phyloP scores from a whole-genome alignment of 2,113 vertebrate species.

The Pteronura brasiliensis region DNA sequence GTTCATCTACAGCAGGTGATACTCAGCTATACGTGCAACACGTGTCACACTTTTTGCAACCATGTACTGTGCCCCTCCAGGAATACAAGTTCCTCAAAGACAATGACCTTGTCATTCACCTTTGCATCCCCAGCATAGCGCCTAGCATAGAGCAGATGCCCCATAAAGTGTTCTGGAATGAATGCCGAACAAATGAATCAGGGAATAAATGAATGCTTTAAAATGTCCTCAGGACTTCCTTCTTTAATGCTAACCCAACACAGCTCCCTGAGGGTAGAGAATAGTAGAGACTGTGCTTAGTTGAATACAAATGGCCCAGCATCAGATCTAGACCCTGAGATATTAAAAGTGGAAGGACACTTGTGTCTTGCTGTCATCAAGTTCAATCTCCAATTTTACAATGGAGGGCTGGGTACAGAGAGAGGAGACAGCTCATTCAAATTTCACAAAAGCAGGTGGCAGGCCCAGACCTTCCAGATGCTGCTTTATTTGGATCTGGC shows the following conservation, averaged over 20 bases:
- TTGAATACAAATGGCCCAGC: accelerated
- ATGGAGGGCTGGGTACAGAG: background rate
- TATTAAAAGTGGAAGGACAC: background rate
- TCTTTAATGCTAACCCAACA: background rate
- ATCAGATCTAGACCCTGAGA: background rate
- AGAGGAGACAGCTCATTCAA: background rate
- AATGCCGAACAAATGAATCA: background rate
- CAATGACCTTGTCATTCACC: background rate
- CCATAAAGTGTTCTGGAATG: background rate
- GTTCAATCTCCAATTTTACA: background rate
- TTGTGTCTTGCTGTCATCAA: background rate
- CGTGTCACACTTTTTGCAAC: background rate
- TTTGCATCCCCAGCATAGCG: background rate
- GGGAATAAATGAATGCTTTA: background rate
- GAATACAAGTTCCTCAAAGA: background rate
- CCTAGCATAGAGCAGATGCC: background rate
- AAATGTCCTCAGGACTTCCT: background rate
- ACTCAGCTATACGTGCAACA: no score
- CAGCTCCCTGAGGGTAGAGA: background rate
- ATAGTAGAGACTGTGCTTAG: background rate
- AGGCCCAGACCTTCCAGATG: background rate
- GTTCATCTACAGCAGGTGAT: accelerated
- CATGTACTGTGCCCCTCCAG: background rate
- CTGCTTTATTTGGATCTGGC: background rate
- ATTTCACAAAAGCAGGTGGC: background rate